phyloP scores from a whole-genome alignment of 1,140 invertebrate species.

The Oreohelix idahoensis region DNA sequence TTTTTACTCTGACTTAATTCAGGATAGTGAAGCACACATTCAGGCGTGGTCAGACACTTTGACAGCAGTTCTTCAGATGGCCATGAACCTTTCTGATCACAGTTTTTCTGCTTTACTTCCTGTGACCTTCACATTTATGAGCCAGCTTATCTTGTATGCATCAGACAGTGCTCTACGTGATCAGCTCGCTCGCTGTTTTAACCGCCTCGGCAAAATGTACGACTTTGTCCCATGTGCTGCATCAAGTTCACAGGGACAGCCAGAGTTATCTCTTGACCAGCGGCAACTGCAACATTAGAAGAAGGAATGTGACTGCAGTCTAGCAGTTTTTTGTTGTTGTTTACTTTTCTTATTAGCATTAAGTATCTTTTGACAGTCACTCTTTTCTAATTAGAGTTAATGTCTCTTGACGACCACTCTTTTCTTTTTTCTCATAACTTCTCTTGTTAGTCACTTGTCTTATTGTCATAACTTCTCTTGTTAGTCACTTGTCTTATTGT shows the following conservation, averaged over 20 bases:
- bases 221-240: slow-evolving; percentile 40
- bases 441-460: no score
- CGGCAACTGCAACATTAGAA: background rate
- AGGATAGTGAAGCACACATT: slow-evolving; percentile 80
- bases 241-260: background rate
- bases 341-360: no score
- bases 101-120: slow-evolving; percentile 78
- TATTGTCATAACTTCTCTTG: no score
- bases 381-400: no score
- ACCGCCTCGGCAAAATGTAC: slow-evolving; percentile 74
- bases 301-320: no score
- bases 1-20: slow-evolving; percentile 19
- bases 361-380: no score
- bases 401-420: no score
- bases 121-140: slow-evolving; percentile 78
- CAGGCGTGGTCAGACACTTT: slow-evolving; percentile 80
- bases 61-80: slow-evolving; percentile 77
- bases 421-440: no score
- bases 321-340: no score
- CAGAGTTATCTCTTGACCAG: background rate
- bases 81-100: slow-evolving; percentile 76
- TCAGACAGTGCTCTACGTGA: slow-evolving; percentile 78
- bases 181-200: slow-evolving; percentile 77
- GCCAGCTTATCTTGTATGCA: slow-evolving; percentile 78
- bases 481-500: no score